These are phyloP conservation scores for Nowickia ferox DNA, from an alignment of 2,888 invertebrate species.

Conservation along the genomic window DNA sequence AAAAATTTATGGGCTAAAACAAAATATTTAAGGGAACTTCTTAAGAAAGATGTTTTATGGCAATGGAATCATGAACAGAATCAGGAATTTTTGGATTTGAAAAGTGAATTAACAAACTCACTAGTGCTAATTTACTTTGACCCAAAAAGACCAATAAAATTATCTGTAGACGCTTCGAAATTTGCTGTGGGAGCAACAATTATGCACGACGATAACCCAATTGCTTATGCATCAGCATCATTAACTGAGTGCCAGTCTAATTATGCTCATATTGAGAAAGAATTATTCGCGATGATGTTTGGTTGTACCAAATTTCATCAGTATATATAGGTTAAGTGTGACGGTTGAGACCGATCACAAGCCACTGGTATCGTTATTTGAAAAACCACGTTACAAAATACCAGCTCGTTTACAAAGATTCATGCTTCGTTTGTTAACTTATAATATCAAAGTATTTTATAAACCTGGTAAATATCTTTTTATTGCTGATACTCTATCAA, in stretches of 20 bases:
- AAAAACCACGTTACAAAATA: conserved; percentile 40
- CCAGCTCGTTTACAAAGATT: conserved; percentile 38
- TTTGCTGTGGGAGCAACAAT: conserved; percentile 23
- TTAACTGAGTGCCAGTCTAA: not conserved
- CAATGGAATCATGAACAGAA: not conserved
- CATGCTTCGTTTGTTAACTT: conserved; percentile 38
- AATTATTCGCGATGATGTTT: not conserved
- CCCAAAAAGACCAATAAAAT: not conserved
- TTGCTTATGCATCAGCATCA: conserved; percentile 17
- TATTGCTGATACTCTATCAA: conserved; percentile 45
- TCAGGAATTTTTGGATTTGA: too few species aligned
- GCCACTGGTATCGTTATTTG: conserved; percentile 53
- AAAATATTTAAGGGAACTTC: not conserved
- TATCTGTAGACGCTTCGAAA: conserved; percentile 26
- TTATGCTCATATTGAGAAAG: not conserved
- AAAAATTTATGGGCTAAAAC: not conserved
- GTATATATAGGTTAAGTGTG: not conserved
- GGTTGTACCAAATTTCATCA: not conserved
- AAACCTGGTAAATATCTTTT: conserved; percentile 49
- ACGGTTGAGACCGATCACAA: conserved; percentile 7
- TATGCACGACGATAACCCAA: conserved; percentile 30
- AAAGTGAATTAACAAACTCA: not conserved
- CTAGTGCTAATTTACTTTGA: not conserved
- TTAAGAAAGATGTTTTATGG: not conserved
- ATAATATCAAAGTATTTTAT: conserved; percentile 20